Percentiles rank a stretch among this genome's conserved stretches.
Evolutionary conservation across 2,113 vertebrate genomes (phyloP).

Genomic region (Paracanthobrama guichenoti): DNA sequence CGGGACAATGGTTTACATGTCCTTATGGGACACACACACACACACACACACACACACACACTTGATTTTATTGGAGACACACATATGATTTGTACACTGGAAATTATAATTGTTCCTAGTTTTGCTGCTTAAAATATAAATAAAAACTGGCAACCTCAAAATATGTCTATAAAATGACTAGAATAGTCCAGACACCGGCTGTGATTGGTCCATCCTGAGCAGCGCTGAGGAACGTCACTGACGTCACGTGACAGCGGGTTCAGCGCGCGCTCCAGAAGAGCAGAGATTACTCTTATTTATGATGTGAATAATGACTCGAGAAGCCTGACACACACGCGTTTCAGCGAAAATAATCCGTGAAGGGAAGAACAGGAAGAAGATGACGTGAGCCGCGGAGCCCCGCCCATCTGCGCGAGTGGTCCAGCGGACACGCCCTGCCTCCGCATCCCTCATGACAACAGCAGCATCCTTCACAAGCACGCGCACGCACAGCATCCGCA

Average conservation of each 20-base stretch:
- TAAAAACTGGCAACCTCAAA: too few species aligned
- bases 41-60: too few species aligned
- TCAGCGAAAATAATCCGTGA: neutral
- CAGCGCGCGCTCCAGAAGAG: neutral
- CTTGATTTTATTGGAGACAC: too few species aligned
- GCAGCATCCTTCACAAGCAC: slow-evolving; percentile 5
- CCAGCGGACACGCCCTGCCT: slow-evolving; percentile 30
- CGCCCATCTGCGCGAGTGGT: neutral
- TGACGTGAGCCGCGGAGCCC: neutral
- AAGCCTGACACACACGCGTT: neutral
- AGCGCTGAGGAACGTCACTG: neutral
- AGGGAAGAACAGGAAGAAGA: neutral
- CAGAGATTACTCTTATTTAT: neutral
- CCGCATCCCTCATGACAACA: slow-evolving; percentile 40
- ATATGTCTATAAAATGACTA: neutral
- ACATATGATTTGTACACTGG: too few species aligned
- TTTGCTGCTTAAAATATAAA: too few species aligned
- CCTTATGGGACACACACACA: too few species aligned
- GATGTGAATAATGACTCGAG: neutral
- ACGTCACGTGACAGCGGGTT: neutral
- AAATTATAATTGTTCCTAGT: too few species aligned
- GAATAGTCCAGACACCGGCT: neutral
- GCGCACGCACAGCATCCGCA: neutral
- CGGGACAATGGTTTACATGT: too few species aligned
- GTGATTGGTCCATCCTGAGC: neutral